Base-by-base conservation (phyloP, 2,888 invertebrate genomes). In the Sesia bembeciformis region DNA sequence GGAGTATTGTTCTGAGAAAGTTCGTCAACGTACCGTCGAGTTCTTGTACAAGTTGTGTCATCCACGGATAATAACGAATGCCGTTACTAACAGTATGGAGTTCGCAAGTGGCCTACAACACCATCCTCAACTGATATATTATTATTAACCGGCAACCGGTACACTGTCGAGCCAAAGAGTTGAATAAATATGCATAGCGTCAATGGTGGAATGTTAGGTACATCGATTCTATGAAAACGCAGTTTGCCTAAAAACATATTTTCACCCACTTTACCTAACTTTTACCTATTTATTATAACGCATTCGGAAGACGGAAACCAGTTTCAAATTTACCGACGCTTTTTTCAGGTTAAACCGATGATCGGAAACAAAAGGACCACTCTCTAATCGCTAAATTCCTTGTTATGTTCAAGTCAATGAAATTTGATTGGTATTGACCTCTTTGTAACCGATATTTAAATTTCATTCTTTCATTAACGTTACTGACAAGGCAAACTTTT, bases 1-100 rank as follows among this genome's bases (percentile, higher is more conserved):
- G 23, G 8, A 46, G 46, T 46, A 46, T 46, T 46, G 46, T 46
- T 46, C 46, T 46, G 46, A 5, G 46, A 46, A 46, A 4, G 23
- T 46, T 23, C 49, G 38, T 23, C 49, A 49, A 46, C n/a, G 46
- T 46, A 46, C 46, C 8, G 8, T 46, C n/a, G n/a, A 6, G 46
- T 46, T 46, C 23, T 39, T 38, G 39, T 50, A 50, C 39, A 50
- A 23, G 52, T 58, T 72, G 72, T 82, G 77, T 77, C 81, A 79
- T 77, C 71, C 72, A 62, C 61, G 66, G 46, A 46, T 46, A 80
- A 79, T 79, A 76, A 74, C 70, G 55, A 62, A 68, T 77, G 67
- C 86, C 84, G 84, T 86, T 86, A 85, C 59, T 76, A 78, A 78
- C 78, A 58, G 63, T 59, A 58, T 51, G 54, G 40, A 60, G 52